Percentiles rank a stretch among this genome's conserved stretches.
phyloP scores from a whole-genome alignment of 1,140 invertebrate species.

The Heterodera carotae region DNA sequence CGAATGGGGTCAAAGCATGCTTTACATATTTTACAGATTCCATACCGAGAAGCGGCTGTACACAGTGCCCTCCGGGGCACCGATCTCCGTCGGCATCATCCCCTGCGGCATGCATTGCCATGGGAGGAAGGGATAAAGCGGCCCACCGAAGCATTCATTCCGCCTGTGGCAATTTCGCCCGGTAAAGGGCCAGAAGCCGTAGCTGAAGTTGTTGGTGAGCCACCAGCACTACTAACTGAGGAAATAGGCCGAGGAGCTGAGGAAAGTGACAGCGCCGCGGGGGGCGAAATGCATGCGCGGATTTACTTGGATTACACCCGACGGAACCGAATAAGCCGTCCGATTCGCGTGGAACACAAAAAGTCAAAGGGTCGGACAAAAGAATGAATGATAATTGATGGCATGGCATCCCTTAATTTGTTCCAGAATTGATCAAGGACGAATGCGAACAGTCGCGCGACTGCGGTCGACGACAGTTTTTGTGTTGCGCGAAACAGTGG shows the following conservation, averaged over 20 bases:
- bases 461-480: slow-evolving; percentile 24
- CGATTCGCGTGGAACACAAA: slow-evolving; percentile 25
- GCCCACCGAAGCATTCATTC: neutral
- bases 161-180: neutral
- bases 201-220: too few species aligned
- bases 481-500: slow-evolving; percentile 37
- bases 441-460: slow-evolving; percentile 30
- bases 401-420: too few species aligned
- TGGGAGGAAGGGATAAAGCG: neutral
- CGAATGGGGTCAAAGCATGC: too few species aligned
- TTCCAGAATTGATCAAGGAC: slow-evolving; percentile 31
- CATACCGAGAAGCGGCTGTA: neutral
- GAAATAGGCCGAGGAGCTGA: neutral
- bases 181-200: neutral
- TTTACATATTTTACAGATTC: too few species aligned
- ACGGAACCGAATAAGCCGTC: slow-evolving; percentile 21
- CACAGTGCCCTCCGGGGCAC: neutral
- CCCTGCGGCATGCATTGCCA: neutral
- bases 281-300: neutral
- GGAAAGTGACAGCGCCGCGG: neutral
- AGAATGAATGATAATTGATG: neutral
- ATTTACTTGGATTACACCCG: slow-evolving; percentile 32
- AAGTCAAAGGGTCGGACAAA: slow-evolving; percentile 26
- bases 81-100: neutral
- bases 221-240: neutral